Conservation (phyloP, 2,797 vertebrate genomes). For the Pseudochirops corinnae region DNA sequence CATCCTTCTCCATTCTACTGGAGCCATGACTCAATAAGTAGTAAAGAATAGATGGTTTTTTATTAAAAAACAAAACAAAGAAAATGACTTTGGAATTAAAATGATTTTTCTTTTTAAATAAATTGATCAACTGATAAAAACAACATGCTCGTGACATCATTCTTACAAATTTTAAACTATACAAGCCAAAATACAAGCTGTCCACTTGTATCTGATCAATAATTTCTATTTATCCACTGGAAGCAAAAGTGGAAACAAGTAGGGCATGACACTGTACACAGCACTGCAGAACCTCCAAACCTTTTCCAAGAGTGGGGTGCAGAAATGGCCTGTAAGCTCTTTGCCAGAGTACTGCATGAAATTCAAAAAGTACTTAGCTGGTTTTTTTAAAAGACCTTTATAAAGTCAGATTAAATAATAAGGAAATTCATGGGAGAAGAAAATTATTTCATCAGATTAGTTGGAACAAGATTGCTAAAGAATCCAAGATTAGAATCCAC, state of each 20-base stretch:
- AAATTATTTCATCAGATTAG: not conserved
- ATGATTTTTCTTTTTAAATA: slow-evolving; percentile 14
- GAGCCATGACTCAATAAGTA: not conserved
- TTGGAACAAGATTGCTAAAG: not conserved
- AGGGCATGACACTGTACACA: not conserved
- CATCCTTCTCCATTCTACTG: not conserved
- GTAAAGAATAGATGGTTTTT: not conserved
- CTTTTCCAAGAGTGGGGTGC: not conserved
- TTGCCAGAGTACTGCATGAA: not conserved
- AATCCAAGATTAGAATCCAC: not conserved
- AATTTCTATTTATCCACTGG: not conserved
- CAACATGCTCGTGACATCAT: not conserved
- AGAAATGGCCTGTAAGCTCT: not conserved
- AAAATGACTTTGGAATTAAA: slow-evolving; percentile 25
- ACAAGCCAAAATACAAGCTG: not conserved
- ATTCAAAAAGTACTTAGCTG: not conserved
- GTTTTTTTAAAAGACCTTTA: not conserved
- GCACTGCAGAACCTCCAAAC: not conserved
- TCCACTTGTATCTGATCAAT: not conserved
- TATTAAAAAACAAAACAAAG: slow-evolving; percentile 17
- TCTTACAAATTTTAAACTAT: slow-evolving; percentile 4
- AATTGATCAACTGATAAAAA: slow-evolving; percentile 16
- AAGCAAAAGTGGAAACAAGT: slow-evolving; percentile 7
- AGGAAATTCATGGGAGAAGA: not conserved
- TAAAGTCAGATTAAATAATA: not conserved